Conservation (phyloP, 1,140 invertebrate species). For the Diuraphis noxia region DNA sequence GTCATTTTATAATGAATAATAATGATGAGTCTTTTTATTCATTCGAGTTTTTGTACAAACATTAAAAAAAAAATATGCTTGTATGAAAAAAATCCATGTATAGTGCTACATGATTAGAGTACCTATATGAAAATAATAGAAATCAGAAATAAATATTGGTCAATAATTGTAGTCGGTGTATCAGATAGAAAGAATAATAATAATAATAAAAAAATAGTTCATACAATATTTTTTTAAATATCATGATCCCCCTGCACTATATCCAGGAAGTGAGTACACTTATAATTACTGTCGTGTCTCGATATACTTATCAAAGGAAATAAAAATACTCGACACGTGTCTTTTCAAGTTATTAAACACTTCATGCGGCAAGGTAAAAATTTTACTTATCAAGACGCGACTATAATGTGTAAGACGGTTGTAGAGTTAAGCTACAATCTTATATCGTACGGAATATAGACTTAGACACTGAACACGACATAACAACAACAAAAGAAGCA, state of each 20-base stretch:
- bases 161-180: not conserved
- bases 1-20: too few relatives aligned
- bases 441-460: not conserved
- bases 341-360: too few relatives aligned
- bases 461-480: not conserved
- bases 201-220: not conserved
- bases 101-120: too few relatives aligned
- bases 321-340: too few relatives aligned
- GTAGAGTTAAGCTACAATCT: not conserved
- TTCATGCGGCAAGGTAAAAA: too few relatives aligned
- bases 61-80: not conserved
- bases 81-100: not conserved
- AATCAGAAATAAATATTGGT: not conserved
- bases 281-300: too few relatives aligned
- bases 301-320: not conserved
- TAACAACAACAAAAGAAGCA: not conserved
- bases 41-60: not conserved
- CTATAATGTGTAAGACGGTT: not conserved
- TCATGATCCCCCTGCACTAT: not conserved
- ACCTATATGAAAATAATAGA: not conserved
- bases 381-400: too few relatives aligned
- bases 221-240: not conserved
- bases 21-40: not conserved
- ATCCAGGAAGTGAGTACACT: not conserved
- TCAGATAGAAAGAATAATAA: not conserved